phyloP scores from a whole-genome alignment of 2,797 vertebrate species.

The Buceros bicornis region DNA sequence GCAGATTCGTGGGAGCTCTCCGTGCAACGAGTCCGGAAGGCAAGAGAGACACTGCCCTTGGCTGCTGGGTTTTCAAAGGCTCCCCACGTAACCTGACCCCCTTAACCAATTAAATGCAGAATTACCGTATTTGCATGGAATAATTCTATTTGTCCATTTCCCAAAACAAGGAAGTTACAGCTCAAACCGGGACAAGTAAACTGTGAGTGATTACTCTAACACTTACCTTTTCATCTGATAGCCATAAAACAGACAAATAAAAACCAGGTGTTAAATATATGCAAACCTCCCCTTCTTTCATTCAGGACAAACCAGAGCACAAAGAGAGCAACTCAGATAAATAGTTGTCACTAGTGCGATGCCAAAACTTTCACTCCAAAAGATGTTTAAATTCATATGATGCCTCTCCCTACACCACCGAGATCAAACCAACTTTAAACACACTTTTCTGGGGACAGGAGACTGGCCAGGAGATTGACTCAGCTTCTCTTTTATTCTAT shows the following conservation, averaged over 20 bases:
- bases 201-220: background rate
- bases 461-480: background rate
- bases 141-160: too few relatives aligned
- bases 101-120: too few relatives aligned
- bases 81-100: too few relatives aligned
- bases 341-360: background rate
- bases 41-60: too few relatives aligned
- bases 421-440: background rate
- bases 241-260: constrained; percentile 53
- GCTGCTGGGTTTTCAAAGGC: too few relatives aligned
- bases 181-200: background rate
- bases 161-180: too few relatives aligned
- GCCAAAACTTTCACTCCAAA: background rate
- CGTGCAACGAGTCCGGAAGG: too few relatives aligned
- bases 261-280: constrained; percentile 22
- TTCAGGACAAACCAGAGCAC: background rate
- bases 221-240: constrained; percentile 42
- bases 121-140: too few relatives aligned
- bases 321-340: background rate
- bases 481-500: background rate
- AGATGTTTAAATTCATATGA: background rate
- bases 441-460: background rate
- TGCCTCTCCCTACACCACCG: background rate
- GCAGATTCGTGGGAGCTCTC: too few relatives aligned
- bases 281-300: constrained; percentile 11